phyloP scores from a whole-genome alignment of 1,140 invertebrate genomes.

The Bombus superbus region DNA sequence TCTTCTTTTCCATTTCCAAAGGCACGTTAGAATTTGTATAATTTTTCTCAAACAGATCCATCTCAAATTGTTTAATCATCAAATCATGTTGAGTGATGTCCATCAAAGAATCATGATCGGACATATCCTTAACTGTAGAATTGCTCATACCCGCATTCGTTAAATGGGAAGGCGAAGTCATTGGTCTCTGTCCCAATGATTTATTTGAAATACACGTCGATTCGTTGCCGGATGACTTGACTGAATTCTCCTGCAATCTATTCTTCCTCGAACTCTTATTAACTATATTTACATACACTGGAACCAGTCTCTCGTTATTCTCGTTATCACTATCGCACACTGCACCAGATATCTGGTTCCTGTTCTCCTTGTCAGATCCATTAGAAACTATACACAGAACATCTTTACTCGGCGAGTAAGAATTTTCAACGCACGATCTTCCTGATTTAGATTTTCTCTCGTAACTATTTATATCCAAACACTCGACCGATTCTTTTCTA shows the following conservation, averaged over 20 bases:
- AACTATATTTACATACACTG: neutral
- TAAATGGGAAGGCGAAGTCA: no score
- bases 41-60: conserved; percentile 58
- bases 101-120: conserved; percentile 58
- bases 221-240: neutral
- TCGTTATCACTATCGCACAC: neutral
- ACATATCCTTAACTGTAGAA: neutral
- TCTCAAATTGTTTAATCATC: conserved; percentile 60
- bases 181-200: neutral
- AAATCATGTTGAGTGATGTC: conserved; percentile 63
- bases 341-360: fast-evolving
- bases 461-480: neutral
- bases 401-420: neutral
- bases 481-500: neutral
- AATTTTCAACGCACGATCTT: neutral
- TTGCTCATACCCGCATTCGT: neutral
- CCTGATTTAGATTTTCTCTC: neutral
- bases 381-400: fast-evolving
- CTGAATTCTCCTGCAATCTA: neutral
- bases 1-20: neutral
- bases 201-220: no score
- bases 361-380: conserved; percentile 44
- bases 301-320: neutral
- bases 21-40: neutral
- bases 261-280: conserved; percentile 5